Evolutionary conservation across 1,140 invertebrate genomes (phyloP), one percentile per base, ranked within the genome.

Genomic region (Epicauta chinensis): DNA sequence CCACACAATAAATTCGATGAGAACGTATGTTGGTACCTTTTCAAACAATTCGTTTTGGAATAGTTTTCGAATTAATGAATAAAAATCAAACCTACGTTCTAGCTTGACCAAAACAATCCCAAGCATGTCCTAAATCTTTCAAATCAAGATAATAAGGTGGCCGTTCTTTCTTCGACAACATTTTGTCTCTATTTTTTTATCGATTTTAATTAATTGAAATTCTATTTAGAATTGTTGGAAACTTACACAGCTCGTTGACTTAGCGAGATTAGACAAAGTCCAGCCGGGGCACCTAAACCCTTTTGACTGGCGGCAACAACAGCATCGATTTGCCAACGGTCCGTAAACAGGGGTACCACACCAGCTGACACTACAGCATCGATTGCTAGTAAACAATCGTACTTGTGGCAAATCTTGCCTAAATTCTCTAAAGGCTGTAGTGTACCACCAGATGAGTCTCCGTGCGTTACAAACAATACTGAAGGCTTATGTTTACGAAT

Each of bases 291-390:
- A 50, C 88, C 84, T 1, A 94, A 67, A 2, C 81, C 81, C 65
- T 95, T 95, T 68, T 95, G 91, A 2, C 85, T 82, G 2, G 87
- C 89, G 0, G 86, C 81, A 64, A 90, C 93, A 2, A 86, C 76
- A 35, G 78, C 87, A 69, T 94, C 91, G 34, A 93, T 73, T 38
- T 75, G 78, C 83, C 86, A 87, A 17, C 79, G 73, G 67, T 94
- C 91, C 75, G 84, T 82, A 57, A 77, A 81, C 60, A 95, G 81
- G 1, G 85, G 83, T 2, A 81, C 81, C 2, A 23, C 30, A 12
- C 12, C 39, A 13, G 44, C 39, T 4, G 42, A 53, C 15, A 45
- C 41, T 0, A 54, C 34, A 37, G 37, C 44, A 42, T 54, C 46
- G 1, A 54, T 17, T 13, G 52, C 37, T 29, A 54, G 10, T 15